Evolutionary conservation across 2,888 invertebrate genomes (phyloP).

Genomic region (Pterostichus niger): DNA sequence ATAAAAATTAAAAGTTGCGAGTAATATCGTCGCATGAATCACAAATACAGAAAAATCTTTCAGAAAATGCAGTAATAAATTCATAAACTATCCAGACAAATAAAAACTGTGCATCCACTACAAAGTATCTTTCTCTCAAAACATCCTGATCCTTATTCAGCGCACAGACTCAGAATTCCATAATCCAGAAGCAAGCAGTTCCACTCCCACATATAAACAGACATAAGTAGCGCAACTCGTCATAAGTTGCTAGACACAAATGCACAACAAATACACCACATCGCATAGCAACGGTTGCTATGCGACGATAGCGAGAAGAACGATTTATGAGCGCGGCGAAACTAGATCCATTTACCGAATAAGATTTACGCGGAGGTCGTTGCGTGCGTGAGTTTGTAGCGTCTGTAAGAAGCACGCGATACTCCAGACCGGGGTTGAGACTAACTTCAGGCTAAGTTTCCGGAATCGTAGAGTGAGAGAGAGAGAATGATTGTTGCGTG

Average conservation of each 20-base stretch:
- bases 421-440: too few species aligned
- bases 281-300: constrained; percentile 12
- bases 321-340: constrained; percentile 48
- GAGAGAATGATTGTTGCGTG: too few species aligned
- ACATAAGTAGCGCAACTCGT: neutral
- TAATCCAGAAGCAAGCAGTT: neutral
- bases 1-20: too few species aligned
- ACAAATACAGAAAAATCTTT: neutral
- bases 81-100: constrained; percentile 9
- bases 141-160: neutral
- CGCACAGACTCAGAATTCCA: neutral
- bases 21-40: neutral
- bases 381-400: constrained; percentile 4
- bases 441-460: too few species aligned
- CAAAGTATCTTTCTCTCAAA: neutral
- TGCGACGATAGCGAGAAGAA: constrained; percentile 2
- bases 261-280: constrained; percentile 61
- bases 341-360: constrained; percentile 62
- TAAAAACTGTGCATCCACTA: constrained; percentile 2
- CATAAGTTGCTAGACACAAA: constrained; percentile 36
- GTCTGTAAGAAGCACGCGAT: too few species aligned
- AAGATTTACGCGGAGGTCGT: constrained; percentile 49
- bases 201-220: too few species aligned
- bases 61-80: neutral
- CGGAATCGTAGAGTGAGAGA: too few species aligned